These are phyloP conservation scores for Coccyzus lansbergi DNA, from an alignment of 2,797 vertebrate species.

Conservation along the genomic window DNA sequence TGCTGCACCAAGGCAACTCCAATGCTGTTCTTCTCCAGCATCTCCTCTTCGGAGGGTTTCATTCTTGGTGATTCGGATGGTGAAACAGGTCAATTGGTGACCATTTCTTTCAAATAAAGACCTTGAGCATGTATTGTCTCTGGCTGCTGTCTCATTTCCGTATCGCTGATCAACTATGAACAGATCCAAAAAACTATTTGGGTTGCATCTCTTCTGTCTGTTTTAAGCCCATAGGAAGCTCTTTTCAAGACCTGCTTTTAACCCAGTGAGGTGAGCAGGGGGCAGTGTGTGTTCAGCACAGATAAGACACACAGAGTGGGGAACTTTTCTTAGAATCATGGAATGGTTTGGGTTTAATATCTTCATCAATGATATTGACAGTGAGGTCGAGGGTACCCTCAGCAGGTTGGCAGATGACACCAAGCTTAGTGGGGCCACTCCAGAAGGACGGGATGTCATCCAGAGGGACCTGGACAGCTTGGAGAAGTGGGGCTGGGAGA, in stretches of 20 bases:
- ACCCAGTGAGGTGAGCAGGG: not conserved
- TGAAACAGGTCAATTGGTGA: not conserved
- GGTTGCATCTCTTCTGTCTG: not conserved
- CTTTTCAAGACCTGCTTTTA: not conserved
- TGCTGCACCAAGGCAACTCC: not conserved
- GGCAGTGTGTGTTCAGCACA: fast-evolving
- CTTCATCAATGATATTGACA: too few species aligned
- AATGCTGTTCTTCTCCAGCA: not conserved
- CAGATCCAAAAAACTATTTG: not conserved
- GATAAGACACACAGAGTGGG: not conserved
- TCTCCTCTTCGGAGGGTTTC: not conserved
- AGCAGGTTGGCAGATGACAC: too few species aligned
- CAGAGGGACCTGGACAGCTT: too few species aligned
- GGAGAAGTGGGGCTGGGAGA: too few species aligned
- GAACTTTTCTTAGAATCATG: too few species aligned
- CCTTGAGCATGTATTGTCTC: not conserved
- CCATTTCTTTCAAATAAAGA: constrained; percentile 51
- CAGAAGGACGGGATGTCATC: too few species aligned
- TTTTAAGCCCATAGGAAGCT: not conserved
- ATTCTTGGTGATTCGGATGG: not conserved
- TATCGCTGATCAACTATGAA: not conserved
- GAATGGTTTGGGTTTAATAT: too few species aligned
- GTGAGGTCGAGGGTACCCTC: too few species aligned
- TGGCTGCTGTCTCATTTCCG: not conserved
- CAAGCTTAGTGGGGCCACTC: too few species aligned